Evolutionary conservation across 2,888 invertebrate genomes (phyloP).

Genomic region (Rotaria sp.): DNA sequence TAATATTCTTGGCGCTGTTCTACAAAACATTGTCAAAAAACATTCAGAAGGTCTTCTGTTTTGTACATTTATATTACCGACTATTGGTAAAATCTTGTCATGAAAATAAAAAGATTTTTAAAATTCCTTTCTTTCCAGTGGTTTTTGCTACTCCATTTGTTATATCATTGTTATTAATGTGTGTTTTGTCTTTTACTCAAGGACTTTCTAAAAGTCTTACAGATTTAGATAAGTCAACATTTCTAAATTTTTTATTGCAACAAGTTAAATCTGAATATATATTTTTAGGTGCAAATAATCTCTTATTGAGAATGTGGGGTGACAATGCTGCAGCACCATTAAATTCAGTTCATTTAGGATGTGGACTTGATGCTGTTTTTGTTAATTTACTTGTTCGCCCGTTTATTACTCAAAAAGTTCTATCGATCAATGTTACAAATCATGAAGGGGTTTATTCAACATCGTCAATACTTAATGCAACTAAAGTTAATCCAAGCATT

Average conservation of each 20-base stretch:
- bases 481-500: background rate
- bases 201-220: background rate
- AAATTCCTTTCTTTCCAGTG: background rate
- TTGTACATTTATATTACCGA: background rate
- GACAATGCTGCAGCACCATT: conserved; percentile 46
- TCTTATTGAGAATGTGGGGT: conserved; percentile 46
- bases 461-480: background rate
- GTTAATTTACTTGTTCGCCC: conserved; percentile 46
- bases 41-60: background rate
- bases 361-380: conserved; percentile 46
- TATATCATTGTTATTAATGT: background rate
- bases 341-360: conserved; percentile 46
- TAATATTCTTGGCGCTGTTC: background rate
- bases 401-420: conserved; percentile 42
- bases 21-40: background rate
- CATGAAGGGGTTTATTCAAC: no score
- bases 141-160: background rate
- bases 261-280: no score
- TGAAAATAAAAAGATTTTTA: background rate
- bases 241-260: no score
- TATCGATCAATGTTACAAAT: no score
- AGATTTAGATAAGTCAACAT: background rate
- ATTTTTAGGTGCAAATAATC: conserved; percentile 45
- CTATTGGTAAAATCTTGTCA: background rate
- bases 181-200: background rate